phyloP scores from a whole-genome alignment of 2,113 vertebrate species.

The Taurulus bubalis region DNA sequence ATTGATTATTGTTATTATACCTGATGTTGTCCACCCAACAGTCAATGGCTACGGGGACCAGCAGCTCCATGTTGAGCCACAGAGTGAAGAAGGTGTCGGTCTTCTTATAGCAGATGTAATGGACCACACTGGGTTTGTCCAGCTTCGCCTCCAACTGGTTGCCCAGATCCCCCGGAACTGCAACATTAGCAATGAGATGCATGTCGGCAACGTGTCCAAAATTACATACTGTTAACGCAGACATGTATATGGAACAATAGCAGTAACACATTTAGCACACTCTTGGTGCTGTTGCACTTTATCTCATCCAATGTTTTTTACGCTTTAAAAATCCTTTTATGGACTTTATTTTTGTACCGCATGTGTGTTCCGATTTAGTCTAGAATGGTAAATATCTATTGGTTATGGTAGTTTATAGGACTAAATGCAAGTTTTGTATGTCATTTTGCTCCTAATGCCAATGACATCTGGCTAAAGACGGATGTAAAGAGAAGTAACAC shows the following conservation, averaged over 20 bases:
- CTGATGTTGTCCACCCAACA: slow-evolving; percentile 99
- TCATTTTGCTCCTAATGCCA: neutral
- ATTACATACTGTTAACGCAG: neutral
- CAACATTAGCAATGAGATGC: neutral
- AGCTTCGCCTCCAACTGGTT: slow-evolving; percentile 98
- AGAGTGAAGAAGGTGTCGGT: slow-evolving; percentile 94
- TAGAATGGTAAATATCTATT: neutral
- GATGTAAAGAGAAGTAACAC: neutral
- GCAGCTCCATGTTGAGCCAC: slow-evolving; percentile 96
- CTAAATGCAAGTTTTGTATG: neutral
- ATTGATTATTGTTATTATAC: slow-evolving; percentile 70
- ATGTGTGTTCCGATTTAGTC: neutral
- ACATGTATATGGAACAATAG: neutral
- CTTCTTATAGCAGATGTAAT: slow-evolving; percentile 97
- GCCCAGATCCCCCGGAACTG: slow-evolving; percentile 97
- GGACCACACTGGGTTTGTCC: slow-evolving; percentile 95
- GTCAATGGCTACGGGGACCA: slow-evolving; percentile 95
- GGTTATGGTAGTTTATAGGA: neutral
- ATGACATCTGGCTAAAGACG: neutral
- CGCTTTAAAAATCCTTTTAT: neutral
- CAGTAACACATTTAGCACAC: neutral
- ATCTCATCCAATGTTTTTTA: neutral
- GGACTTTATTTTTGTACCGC: neutral
- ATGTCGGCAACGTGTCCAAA: neutral
- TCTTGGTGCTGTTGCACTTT: neutral